Conservation (phyloP, 2,888 invertebrate genomes). For the Campoplex nolae region DNA sequence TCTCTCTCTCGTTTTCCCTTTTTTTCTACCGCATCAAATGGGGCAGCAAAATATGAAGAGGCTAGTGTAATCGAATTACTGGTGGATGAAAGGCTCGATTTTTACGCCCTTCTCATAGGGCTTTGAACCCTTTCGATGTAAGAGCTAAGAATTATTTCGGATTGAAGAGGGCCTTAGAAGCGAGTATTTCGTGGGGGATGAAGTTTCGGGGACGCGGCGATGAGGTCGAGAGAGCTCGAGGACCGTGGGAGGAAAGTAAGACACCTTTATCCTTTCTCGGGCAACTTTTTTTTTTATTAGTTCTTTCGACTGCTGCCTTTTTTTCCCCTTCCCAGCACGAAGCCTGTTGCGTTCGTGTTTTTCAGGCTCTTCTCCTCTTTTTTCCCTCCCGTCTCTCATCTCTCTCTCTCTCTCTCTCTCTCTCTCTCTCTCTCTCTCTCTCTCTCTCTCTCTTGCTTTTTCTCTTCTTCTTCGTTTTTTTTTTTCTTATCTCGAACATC, state of each 20-base stretch:
- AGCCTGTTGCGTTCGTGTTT: conserved; percentile 36
- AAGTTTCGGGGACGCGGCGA: conserved; percentile 5
- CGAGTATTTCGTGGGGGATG: conserved; percentile 15
- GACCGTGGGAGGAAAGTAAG: conserved; percentile 38
- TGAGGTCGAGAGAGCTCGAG: neutral
- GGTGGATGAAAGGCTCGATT: conserved; percentile 18
- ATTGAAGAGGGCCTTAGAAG: neutral
- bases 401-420: neutral
- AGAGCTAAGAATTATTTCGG: conserved; percentile 36
- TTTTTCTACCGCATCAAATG: neutral
- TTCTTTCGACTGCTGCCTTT: neutral
- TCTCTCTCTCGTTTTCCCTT: neutral
- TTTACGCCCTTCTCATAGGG: conserved; percentile 19
- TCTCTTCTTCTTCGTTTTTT: neutral
- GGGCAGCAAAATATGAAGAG: conserved; percentile 5
- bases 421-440: conserved; percentile 6
- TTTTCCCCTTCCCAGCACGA: neutral
- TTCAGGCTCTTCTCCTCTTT: conserved; percentile 21
- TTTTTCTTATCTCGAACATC: conserved; percentile 17
- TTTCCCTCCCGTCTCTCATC: neutral
- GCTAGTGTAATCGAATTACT: conserved; percentile 8
- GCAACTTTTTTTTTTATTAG: conserved; percentile 36
- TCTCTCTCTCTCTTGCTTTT: neutral
- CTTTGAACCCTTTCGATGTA: conserved; percentile 22
- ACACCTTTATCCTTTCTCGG: conserved; percentile 50